These are phyloP conservation scores for Probaryconus sp. DNA, from an alignment of 1,140 invertebrate genomes.

Conservation along the genomic window DNA sequence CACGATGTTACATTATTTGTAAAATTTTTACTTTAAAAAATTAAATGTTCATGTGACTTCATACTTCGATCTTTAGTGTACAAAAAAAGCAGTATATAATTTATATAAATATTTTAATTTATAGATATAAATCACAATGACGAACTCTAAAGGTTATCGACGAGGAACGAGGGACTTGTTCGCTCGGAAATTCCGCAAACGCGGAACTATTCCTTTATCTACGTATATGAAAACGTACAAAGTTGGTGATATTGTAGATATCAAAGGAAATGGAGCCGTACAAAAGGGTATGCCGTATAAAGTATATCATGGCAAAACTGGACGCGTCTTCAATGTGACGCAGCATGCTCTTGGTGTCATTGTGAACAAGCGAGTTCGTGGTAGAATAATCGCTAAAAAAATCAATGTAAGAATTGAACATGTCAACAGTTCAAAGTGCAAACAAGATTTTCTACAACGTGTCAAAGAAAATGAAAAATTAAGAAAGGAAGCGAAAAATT, in stretches of 20 bases:
- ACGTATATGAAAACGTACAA: slow-evolving; percentile 99
- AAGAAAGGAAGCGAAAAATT: slow-evolving; percentile 90
- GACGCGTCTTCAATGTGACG: slow-evolving; percentile 98
- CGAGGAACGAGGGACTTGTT: slow-evolving; percentile 99
- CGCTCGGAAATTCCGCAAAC: slow-evolving; percentile 94
- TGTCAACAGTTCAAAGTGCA: slow-evolving; percentile 97
- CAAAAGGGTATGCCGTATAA: slow-evolving; percentile 99
- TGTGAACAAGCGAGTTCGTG: slow-evolving; percentile 98
- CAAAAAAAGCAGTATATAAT: no score
- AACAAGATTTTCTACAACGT: slow-evolving; percentile 95
- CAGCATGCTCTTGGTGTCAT: slow-evolving; percentile 98
- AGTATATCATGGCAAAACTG: slow-evolving; percentile 99
- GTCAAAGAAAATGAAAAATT: slow-evolving; percentile 97
- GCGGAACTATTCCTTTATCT: slow-evolving; percentile 95
- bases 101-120: no score
- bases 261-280: slow-evolving; percentile 99
- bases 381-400: slow-evolving; percentile 94
- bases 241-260: slow-evolving; percentile 98
- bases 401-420: slow-evolving; percentile 99
- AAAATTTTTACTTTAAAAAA: no score
- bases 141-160: slow-evolving; percentile 98
- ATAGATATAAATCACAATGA: slow-evolving; percentile 88
- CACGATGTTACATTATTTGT: no score
- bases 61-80: no score
- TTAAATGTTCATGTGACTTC: no score